Conservation (phyloP, 1,140 invertebrate genomes). For the Brachionus rubens region DNA sequence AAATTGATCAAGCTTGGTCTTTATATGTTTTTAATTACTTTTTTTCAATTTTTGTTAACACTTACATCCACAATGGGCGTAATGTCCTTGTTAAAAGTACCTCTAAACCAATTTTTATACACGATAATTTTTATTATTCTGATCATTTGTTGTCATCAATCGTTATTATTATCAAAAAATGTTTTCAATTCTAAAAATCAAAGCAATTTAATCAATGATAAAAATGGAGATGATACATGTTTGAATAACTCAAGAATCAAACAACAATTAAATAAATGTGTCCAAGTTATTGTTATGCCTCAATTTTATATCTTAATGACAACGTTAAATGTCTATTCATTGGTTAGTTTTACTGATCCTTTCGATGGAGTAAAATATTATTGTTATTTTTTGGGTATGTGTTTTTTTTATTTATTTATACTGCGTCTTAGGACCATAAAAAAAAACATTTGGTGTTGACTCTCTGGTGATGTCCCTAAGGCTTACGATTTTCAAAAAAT, state of each 20-base stretch:
- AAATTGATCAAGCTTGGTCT: background rate
- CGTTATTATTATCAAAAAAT: conserved; percentile 34
- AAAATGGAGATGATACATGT: background rate
- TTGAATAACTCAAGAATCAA: background rate
- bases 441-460: too few relatives aligned
- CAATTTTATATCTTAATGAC: background rate
- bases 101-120: conserved; percentile 14
- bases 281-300: conserved; percentile 8
- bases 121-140: conserved; percentile 20
- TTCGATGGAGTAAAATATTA: conserved; percentile 14
- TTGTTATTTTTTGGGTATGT: conserved; percentile 27
- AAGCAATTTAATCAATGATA: background rate
- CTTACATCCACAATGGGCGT: conserved; percentile 19
- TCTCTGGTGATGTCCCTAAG: too few relatives aligned
- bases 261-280: background rate
- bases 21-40: conserved; percentile 14
- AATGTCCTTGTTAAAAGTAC: background rate
- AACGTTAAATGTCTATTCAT: background rate
- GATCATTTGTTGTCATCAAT: conserved; percentile 35
- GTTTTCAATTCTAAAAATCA: background rate
- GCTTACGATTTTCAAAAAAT: too few relatives aligned
- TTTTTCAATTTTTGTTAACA: conserved; percentile 1
- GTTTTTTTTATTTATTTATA: background rate
- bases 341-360: background rate
- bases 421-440: too few relatives aligned